phyloP scores from a whole-genome alignment of 2,888 invertebrate species.

The Scaptomyza polygonia region DNA sequence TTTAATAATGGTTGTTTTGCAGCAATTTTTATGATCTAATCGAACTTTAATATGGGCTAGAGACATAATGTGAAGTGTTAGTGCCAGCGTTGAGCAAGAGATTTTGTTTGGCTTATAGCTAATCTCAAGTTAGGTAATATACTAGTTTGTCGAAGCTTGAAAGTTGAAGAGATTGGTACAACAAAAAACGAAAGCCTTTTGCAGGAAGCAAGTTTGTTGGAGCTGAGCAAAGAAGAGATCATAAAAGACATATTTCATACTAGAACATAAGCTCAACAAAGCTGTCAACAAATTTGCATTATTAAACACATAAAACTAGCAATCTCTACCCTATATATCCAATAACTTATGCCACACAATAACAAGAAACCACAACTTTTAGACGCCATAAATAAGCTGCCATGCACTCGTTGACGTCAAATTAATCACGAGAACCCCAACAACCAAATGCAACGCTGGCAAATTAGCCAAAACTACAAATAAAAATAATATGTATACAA shows the following conservation, averaged over 20 bases:
- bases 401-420: slow-evolving; percentile 77
- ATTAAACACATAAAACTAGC: slow-evolving; percentile 15
- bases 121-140: slow-evolving; percentile 52
- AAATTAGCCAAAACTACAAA: slow-evolving; percentile 61
- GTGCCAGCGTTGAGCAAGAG: slow-evolving; percentile 37
- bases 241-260: too few species aligned
- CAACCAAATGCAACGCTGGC: slow-evolving; percentile 66
- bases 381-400: slow-evolving; percentile 68
- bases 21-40: slow-evolving; percentile 68
- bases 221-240: neutral
- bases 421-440: slow-evolving; percentile 66
- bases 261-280: neutral
- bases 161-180: neutral
- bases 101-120: slow-evolving; percentile 27
- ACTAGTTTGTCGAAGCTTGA: slow-evolving; percentile 1
- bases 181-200: too few species aligned
- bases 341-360: slow-evolving; percentile 58
- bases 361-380: slow-evolving; percentile 22
- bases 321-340: slow-evolving; percentile 13
- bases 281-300: slow-evolving; percentile 1
- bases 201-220: neutral
- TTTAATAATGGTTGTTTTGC: slow-evolving; percentile 78
- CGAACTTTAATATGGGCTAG: slow-evolving; percentile 57
- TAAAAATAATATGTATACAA: too few species aligned
- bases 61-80: slow-evolving; percentile 36